phyloP scores from a whole-genome alignment of 2,113 vertebrate species.

The Vireo altiloquus region DNA sequence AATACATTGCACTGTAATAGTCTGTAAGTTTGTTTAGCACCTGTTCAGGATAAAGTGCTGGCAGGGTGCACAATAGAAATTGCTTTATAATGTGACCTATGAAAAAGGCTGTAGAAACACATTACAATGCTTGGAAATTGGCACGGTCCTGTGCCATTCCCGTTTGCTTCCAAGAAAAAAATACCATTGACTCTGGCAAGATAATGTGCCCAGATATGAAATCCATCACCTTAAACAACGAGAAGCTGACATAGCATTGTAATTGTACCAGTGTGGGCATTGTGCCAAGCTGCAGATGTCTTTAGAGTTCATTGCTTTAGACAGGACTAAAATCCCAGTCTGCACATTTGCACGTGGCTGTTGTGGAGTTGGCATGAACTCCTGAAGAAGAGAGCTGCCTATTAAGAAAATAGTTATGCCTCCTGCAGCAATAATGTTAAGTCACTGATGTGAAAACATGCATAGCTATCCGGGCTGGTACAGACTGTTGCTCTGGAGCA shows the following conservation, averaged over 20 bases:
- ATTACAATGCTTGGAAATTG: not conserved
- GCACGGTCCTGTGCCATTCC: slow-evolving; percentile 1
- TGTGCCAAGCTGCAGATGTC: slow-evolving; percentile 32
- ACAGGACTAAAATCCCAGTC: slow-evolving; percentile 33
- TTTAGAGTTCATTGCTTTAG: slow-evolving; percentile 39
- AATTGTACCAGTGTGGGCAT: slow-evolving; percentile 32
- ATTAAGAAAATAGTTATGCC: not conserved
- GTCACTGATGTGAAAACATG: slow-evolving; percentile 34
- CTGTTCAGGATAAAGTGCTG: slow-evolving; percentile 40
- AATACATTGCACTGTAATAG: not conserved
- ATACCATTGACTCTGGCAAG: not conserved
- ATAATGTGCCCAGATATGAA: slow-evolving; percentile 24
- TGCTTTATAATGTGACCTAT: slow-evolving; percentile 20
- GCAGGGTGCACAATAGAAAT: not conserved
- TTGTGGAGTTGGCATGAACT: slow-evolving; percentile 17
- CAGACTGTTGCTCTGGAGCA: not conserved
- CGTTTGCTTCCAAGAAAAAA: slow-evolving; percentile 50
- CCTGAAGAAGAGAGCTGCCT: slow-evolving; percentile 43
- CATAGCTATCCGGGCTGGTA: not conserved
- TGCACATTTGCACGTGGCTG: not conserved
- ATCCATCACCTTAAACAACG: slow-evolving; percentile 45
- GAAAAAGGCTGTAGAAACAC: not conserved
- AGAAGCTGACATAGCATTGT: slow-evolving; percentile 50
- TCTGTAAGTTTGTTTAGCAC: slow-evolving; percentile 7
- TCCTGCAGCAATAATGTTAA: not conserved